Conservation (phyloP, 2,888 invertebrate species). For the Leptopilina drosophilae region DNA sequence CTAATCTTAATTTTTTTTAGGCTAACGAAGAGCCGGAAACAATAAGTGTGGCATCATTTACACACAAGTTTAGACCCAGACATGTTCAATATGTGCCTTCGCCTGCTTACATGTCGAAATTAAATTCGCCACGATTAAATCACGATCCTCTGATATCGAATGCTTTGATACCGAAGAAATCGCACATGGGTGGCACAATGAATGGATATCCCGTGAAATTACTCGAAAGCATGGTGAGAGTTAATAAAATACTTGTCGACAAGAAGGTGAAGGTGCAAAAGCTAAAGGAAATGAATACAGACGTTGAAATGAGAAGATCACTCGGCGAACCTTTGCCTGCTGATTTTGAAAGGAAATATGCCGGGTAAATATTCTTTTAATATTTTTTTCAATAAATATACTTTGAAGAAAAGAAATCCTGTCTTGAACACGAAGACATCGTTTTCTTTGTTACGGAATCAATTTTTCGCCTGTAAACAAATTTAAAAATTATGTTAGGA, state of each 20-base stretch:
- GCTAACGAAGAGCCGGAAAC: slow-evolving; percentile 95
- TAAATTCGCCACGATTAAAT: slow-evolving; percentile 76
- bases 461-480: no score
- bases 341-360: slow-evolving; percentile 95
- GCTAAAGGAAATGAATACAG: slow-evolving; percentile 91
- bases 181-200: slow-evolving; percentile 79
- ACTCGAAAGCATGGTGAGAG: slow-evolving; percentile 90
- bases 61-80: slow-evolving; percentile 87
- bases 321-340: slow-evolving; percentile 87
- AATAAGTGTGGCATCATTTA: slow-evolving; percentile 89
- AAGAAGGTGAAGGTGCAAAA: slow-evolving; percentile 90
- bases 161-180: slow-evolving; percentile 72
- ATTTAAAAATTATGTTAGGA: no score
- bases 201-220: slow-evolving; percentile 92
- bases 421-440: no score
- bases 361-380: slow-evolving; percentile 79
- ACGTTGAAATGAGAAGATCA: slow-evolving; percentile 91
- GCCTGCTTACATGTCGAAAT: slow-evolving; percentile 72
- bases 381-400: not conserved
- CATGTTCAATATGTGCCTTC: slow-evolving; percentile 79
- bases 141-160: slow-evolving; percentile 85
- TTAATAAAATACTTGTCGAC: slow-evolving; percentile 89
- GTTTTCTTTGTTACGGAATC: no score
- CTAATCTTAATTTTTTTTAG: slow-evolving; percentile 61
- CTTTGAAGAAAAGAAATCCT: no score